A percentile compares a stretch with the other conserved stretches of the same genome.
These are phyloP conservation scores for Limnephilus rhombicus DNA, from an alignment of 2,888 invertebrate genomes.

Conservation along the genomic window DNA sequence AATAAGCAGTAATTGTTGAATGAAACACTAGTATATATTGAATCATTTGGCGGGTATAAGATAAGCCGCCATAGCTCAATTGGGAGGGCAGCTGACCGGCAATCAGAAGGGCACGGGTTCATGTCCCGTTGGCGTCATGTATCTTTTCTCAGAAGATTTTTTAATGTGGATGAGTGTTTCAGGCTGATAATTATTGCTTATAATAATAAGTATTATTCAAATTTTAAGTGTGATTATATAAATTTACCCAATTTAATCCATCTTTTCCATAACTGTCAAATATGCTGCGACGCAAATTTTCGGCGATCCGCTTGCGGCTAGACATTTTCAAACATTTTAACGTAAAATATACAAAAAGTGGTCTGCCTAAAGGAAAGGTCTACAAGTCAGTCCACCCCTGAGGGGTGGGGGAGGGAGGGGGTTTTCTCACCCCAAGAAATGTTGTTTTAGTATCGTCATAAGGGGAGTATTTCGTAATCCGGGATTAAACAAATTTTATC, in stretches of 20 bases:
- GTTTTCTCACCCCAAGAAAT: conserved; percentile 46
- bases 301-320: not conserved
- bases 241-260: not conserved
- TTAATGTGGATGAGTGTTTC: too few species aligned
- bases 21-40: too few species aligned
- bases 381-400: not conserved
- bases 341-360: not conserved
- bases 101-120: too few species aligned
- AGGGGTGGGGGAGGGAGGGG: conserved; percentile 25
- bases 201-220: too few species aligned
- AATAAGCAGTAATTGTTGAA: too few species aligned
- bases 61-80: too few species aligned
- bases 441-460: conserved; percentile 56
- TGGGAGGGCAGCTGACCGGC: too few species aligned
- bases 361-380: not conserved
- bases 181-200: too few species aligned
- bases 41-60: too few species aligned
- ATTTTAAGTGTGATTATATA: not conserved
- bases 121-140: too few species aligned
- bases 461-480: conserved; percentile 60
- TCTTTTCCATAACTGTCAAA: not conserved
- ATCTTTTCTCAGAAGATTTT: too few species aligned
- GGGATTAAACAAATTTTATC: conserved; percentile 65
- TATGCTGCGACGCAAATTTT: not conserved
- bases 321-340: conserved; percentile 1